Evolutionary conservation across 1,140 invertebrate species (phyloP).

Genomic region (Watersipora subatra): DNA sequence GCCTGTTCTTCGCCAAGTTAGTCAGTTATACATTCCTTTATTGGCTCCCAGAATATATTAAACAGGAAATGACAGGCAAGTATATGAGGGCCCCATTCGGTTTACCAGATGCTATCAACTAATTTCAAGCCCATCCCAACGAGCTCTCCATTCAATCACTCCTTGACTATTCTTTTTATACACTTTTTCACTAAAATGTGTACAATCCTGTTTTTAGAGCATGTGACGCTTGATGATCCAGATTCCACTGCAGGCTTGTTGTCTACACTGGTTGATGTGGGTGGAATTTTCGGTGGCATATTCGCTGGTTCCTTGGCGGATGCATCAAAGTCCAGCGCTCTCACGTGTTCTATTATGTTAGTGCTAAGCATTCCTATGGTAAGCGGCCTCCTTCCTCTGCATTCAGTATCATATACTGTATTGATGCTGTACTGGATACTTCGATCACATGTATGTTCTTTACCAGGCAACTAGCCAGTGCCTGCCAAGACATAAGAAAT

Average conservation of each 20-base stretch:
- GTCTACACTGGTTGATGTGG: conserved; percentile 76
- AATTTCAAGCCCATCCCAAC: conserved; percentile 50
- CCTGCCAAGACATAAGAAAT: too few species aligned
- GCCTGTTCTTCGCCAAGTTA: conserved; percentile 90
- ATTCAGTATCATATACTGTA: too few species aligned
- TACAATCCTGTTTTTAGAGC: neutral
- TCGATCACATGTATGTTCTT: too few species aligned
- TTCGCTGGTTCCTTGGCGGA: conserved; percentile 73
- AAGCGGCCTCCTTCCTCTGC: too few species aligned
- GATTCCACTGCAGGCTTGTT: conserved; percentile 58
- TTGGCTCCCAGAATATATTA: conserved; percentile 85
- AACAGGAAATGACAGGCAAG: conserved; percentile 53
- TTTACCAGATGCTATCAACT: too few species aligned
- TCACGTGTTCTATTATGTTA: conserved; percentile 70
- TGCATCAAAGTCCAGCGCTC: conserved; percentile 62
- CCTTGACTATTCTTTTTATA: too few species aligned
- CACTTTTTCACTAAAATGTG: too few species aligned
- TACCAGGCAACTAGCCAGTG: too few species aligned
- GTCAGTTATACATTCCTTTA: conserved; percentile 94
- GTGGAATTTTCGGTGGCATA: conserved; percentile 45
- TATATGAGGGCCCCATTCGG: conserved; percentile 10
- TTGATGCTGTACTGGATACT: too few species aligned
- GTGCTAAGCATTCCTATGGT: conserved; percentile 66
- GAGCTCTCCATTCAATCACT: too few species aligned
- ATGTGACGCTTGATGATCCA: neutral